Percentiles rank a stretch among this genome's conserved stretches.
Conservation (phyloP, 1,140 invertebrate genomes). For the Orussus abietinus region DNA sequence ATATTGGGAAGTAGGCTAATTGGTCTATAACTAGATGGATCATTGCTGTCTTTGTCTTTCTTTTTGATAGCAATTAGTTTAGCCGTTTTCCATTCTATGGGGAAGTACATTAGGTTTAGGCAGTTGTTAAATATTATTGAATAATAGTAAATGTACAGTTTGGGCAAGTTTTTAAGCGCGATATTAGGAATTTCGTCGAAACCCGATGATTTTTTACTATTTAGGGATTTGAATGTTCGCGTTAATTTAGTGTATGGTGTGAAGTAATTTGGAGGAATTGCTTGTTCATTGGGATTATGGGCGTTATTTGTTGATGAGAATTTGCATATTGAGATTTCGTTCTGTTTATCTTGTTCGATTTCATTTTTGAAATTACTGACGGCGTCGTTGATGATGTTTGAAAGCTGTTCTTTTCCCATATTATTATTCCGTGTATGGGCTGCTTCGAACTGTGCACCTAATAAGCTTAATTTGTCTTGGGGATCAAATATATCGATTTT, state of each 20-base stretch:
- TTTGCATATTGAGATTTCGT: neutral
- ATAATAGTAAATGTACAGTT: slow-evolving; percentile 10
- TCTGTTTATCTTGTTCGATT: neutral
- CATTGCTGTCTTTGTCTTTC: slow-evolving; percentile 14
- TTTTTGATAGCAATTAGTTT: slow-evolving; percentile 17
- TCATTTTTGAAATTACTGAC: slow-evolving; percentile 7
- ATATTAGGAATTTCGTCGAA: slow-evolving; percentile 15
- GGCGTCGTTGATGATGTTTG: neutral
- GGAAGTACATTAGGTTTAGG: slow-evolving; percentile 17
- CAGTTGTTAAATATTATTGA: slow-evolving; percentile 17
- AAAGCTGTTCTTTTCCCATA: neutral
- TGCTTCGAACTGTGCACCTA: slow-evolving; percentile 4
- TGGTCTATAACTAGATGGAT: slow-evolving; percentile 28
- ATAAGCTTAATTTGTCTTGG: slow-evolving; percentile 2
- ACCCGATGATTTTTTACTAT: slow-evolving; percentile 16
- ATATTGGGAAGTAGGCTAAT: slow-evolving; percentile 33
- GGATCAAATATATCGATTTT: slow-evolving; percentile 3
- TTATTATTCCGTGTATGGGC: slow-evolving; percentile 10
- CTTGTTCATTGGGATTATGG: neutral
- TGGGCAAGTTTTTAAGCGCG: slow-evolving; percentile 14
- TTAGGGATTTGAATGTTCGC: slow-evolving; percentile 14
- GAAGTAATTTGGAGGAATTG: slow-evolving; percentile 9
- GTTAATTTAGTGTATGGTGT: neutral
- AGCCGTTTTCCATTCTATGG: slow-evolving; percentile 13
- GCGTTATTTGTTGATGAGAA: slow-evolving; percentile 1